Evolutionary conservation across 2,797 vertebrate species (phyloP), one percentile per base, ranked within the genome.

Genomic region (Galagoides demidoff): DNA sequence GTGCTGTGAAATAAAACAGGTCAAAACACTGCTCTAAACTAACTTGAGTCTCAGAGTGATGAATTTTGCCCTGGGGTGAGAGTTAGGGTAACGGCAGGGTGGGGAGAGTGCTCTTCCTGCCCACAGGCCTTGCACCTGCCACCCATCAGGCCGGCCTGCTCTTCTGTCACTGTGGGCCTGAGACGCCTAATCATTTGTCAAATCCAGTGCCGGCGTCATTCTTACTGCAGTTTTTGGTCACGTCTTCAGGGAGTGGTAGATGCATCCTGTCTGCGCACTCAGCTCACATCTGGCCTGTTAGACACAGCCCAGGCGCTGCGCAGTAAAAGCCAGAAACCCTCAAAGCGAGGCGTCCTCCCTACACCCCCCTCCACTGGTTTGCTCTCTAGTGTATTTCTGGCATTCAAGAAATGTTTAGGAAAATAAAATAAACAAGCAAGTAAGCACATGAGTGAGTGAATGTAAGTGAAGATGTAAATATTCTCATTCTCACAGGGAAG

Each of bases 401-500:
- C 4, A 49, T 29, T 82, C 7, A 86, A 94, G 59, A 82, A 82
- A 85, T 77, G 9, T 27, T 61, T 90, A 68, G 77, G 95, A 37
- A 92, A 94, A 11, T 74, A 74, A 93, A 91, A 82, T 88, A 71
- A 79, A 52, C 12, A 73, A 1, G 59, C 23, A 29, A 0, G 11
- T 64, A 82, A n/a, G 23, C 49, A 1, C 59, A 29, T 45, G 61
- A 45, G 22, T 59, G 71, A 31, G 2, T 70, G 27, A 81, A 29
- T 31, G 9, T 64, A 52, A 71, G 29, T 34, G 55, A 82, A 85
- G 43, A 90, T 19, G 29, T 31, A 82, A 84, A 85, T 71, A 25
- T 63, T 89, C 66, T 92, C 94, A 20, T 61, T 96, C 31, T 92
- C 55, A n/a, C 5, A 29, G n/a, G 5, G 25, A 96, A 92, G 45